Evolutionary conservation across 2,113 vertebrate species (phyloP).

Genomic region (Machaerirhynchus nigripectus): DNA sequence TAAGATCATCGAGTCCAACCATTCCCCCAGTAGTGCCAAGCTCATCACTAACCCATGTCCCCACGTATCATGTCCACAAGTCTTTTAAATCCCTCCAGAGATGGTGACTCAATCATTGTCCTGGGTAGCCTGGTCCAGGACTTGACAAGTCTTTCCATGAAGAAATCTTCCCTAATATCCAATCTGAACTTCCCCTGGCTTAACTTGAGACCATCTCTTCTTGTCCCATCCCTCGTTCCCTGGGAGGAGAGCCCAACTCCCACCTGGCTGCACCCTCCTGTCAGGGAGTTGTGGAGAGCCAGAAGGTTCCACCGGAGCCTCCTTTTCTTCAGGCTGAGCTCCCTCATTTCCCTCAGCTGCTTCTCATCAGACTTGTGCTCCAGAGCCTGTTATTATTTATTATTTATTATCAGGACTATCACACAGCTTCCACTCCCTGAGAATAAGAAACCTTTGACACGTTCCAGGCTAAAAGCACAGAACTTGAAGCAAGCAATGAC

Average conservation of each 20-base stretch:
- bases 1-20: accelerated
- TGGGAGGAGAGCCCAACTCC: not conserved
- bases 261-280: accelerated
- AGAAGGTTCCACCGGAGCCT: not conserved
- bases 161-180: not conserved
- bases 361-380: not conserved
- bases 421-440: not conserved
- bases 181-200: not conserved
- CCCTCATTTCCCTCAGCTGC: not conserved
- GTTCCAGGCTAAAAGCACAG: not conserved
- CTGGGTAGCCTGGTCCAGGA: not conserved
- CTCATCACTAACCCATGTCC: not conserved
- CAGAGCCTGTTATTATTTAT: not conserved
- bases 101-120: not conserved
- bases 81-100: not conserved
- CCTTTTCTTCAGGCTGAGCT: not conserved
- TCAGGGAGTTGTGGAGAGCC: not conserved
- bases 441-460: not conserved
- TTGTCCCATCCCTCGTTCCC: not conserved
- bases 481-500: not conserved
- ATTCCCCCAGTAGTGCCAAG: not conserved
- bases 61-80: not conserved
- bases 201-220: not conserved
- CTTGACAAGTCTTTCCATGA: not conserved
- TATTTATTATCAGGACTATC: not conserved